Evolutionary conservation across 2,113 vertebrate species (phyloP).

Genomic region (Cathartes aura): DNA sequence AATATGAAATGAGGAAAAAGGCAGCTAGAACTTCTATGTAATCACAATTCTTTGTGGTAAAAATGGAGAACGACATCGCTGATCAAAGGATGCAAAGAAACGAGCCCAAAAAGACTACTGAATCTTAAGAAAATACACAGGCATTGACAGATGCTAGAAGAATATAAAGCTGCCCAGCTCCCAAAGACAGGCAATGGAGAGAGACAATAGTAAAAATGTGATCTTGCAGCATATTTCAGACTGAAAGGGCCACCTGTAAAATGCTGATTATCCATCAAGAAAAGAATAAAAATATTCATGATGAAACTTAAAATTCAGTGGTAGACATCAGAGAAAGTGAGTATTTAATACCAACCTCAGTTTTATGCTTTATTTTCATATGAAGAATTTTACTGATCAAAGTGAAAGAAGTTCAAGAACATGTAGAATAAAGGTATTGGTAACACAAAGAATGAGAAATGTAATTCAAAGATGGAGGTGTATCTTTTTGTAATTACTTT

Average conservation of each 20-base stretch:
- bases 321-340: not conserved
- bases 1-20: not conserved
- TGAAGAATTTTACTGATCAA: not conserved
- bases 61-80: not conserved
- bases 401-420: not conserved
- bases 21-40: not conserved
- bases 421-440: not conserved
- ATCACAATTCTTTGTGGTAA: not conserved
- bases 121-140: not conserved
- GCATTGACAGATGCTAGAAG: not conserved
- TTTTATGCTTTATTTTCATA: not conserved
- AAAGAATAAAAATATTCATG: not conserved
- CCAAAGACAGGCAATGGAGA: not conserved
- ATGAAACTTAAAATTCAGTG: not conserved
- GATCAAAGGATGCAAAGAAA: not conserved
- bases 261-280: not conserved
- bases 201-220: not conserved
- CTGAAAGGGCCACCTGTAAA: not conserved
- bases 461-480: not conserved
- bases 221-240: not conserved
- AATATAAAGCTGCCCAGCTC: not conserved
- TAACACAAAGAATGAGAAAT: not conserved
- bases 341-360: not conserved
- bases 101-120: not conserved
- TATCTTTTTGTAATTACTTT: not conserved